Conservation (phyloP, 2,888 invertebrate species). For the Eretmocerus hayati region DNA sequence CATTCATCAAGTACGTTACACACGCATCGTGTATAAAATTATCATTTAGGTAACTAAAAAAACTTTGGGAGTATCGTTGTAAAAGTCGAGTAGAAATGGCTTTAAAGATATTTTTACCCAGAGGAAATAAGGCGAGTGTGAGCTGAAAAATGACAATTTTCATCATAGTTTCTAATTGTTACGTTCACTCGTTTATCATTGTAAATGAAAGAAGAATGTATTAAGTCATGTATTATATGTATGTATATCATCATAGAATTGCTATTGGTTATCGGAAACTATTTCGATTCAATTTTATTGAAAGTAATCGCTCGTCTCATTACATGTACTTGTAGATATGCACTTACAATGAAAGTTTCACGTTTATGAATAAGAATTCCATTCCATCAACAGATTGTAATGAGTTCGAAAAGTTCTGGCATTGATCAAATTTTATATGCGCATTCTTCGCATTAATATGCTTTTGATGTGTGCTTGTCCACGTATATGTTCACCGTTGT, state of each 20-base stretch:
- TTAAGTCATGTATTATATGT: not conserved
- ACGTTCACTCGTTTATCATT: not conserved
- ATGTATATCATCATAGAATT: slow-evolving; percentile 7
- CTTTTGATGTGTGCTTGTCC: slow-evolving; percentile 15
- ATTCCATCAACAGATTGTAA: not conserved
- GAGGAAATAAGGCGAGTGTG: slow-evolving; percentile 16
- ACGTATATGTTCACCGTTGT: slow-evolving; percentile 14
- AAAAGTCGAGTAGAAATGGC: slow-evolving; percentile 10
- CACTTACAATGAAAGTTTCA: slow-evolving; percentile 10
- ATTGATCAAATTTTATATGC: not conserved
- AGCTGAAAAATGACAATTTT: slow-evolving; percentile 18
- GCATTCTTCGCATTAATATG: slow-evolving; percentile 15
- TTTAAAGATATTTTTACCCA: slow-evolving; percentile 4
- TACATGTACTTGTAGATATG: slow-evolving; percentile 2
- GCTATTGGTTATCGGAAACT: slow-evolving; percentile 12
- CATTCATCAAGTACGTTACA: no score
- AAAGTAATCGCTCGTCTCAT: slow-evolving; percentile 1
- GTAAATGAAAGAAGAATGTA: slow-evolving; percentile 4
- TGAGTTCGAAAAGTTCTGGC: not conserved
- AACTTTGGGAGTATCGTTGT: no score
- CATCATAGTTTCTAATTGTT: slow-evolving; percentile 7
- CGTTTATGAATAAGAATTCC: slow-evolving; percentile 3
- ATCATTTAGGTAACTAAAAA: no score
- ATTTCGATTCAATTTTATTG: slow-evolving; percentile 4
- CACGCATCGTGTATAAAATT: no score